Base-by-base conservation (phyloP, 2,888 invertebrate species). In the Willowsia nigromaculata region DNA sequence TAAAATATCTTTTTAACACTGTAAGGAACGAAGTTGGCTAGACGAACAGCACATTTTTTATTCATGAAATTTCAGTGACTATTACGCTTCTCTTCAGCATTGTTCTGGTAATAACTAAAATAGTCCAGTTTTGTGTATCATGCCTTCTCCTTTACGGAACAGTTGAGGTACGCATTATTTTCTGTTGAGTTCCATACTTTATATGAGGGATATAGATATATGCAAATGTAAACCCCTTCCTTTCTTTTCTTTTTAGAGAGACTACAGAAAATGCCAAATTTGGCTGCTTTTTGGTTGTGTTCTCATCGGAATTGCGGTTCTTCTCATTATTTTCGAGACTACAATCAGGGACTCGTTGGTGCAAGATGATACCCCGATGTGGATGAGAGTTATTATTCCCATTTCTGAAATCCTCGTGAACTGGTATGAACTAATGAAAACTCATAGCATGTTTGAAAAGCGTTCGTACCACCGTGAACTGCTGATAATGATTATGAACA, bases 61-160 rank as follows among this genome's bases (percentile, higher is more conserved):
- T n/a, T n/a, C 11, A 18, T 40, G 22, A 27, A 47, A 43, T 87
- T 83, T n/a, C 84, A 90, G 90, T 90, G n/a, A 85, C 90, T n/a
- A 87, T 90, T 25, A 87, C 87, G 5, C 84, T 90, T 40, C 78
- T 90, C 76, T 90, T 90, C 83, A 87, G 90, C 68, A 90, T 90
- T 13, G 37, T 87, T 18, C 83, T 90, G 3, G 90, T 90, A 11
- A 90, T 90, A 22, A 40, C 82, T 15, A 87, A 87, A 74, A 90
- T 90, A 1, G 65, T 84, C 9, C 90, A 90, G 47, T 56, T 90
- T 11, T 85, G 90, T 27, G 85, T 85, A 0, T 90, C 90, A 6
- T 82, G 82, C 15, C 80, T 90, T 11, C 80, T 90, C 13, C 53
- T 90, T 6, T 90, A 90, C 43, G 90, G 90, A 53, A 59, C 87